Evolutionary conservation across 2,888 invertebrate species (phyloP), one percentile per base, ranked within the genome.

Genomic region (Syrista parreyssii): DNA sequence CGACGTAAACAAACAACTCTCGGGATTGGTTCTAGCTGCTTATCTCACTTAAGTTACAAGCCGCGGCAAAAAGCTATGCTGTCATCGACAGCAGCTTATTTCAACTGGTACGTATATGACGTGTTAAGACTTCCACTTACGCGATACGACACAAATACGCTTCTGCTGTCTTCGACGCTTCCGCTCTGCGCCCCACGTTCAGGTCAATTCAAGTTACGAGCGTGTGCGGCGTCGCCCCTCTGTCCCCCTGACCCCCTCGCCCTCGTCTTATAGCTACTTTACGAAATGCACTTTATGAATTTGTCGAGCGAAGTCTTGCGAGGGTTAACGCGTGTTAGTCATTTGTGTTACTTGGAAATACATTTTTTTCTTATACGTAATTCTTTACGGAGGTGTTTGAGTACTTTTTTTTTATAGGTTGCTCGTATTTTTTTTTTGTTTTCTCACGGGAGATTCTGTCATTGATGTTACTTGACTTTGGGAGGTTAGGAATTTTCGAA

Each of bases 91-190:
- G 71, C 71, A 71, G 71, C 71, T 71, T 71, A 31, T 55, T 55
- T 55, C 55, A 23, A 55, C 55, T 12, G n/a, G 35, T 35, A 34
- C 33, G 69, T 76, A 76, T 80, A 83, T 81, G 84, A 86, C 83
- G 85, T 85, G 86, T 84, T 84, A 84, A 86, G 84, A 83, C 84
- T 85, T 84, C 84, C 86, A 86, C 86, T 86, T 84, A 84, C 82
- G 81, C 78, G 74, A 74, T 77, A 75, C 77, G 79, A 79, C 82
- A 75, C 69, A 79, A 79, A 82, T 71, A 71, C 71, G 71, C 71
- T 71, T 31, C 71, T 71, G 32, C 71, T 71, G 30, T 71, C 71
- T 71, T 71, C 71, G 31, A 33, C 31, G 31, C 31, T 55, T 55
- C 55, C 71, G 71, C 71, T 33, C 71, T 71, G 31, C 71, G 71